Evolutionary conservation across 2,797 vertebrate genomes (phyloP).

Genomic region (Acrocephalus scirpaceus): DNA sequence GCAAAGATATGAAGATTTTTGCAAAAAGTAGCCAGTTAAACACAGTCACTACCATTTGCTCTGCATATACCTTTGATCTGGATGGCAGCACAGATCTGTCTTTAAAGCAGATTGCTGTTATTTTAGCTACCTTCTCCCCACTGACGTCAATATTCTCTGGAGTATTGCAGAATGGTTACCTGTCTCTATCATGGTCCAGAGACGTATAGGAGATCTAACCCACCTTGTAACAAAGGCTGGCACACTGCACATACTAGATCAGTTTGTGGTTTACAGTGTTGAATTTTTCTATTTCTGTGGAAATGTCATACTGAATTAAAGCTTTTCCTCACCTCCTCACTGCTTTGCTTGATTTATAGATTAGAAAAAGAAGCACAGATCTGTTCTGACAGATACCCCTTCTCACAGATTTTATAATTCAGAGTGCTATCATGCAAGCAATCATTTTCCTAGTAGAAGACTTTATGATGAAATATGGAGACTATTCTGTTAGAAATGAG

Average conservation of each 20-base stretch:
- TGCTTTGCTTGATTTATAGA: background rate
- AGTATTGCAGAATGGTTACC: background rate
- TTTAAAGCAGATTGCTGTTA: background rate
- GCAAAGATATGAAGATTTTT: background rate
- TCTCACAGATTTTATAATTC: slow-evolving; percentile 5
- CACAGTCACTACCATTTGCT: background rate
- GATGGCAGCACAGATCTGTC: background rate
- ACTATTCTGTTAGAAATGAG: background rate
- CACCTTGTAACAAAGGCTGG: background rate
- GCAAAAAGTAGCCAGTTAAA: background rate
- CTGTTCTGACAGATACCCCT: background rate
- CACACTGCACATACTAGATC: background rate
- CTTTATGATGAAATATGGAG: background rate
- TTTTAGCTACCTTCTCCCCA: background rate
- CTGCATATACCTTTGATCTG: background rate
- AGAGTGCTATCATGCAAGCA: background rate
- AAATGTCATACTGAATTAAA: background rate
- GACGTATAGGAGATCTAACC: background rate
- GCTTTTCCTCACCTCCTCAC: background rate
- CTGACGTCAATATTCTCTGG: background rate
- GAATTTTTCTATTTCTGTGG: background rate
- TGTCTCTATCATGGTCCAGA: background rate
- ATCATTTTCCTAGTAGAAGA: background rate
- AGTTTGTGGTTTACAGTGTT: background rate
- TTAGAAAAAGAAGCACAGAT: background rate